Evolutionary conservation across 2,888 invertebrate species (phyloP).

Genomic region (Phortica magna): DNA sequence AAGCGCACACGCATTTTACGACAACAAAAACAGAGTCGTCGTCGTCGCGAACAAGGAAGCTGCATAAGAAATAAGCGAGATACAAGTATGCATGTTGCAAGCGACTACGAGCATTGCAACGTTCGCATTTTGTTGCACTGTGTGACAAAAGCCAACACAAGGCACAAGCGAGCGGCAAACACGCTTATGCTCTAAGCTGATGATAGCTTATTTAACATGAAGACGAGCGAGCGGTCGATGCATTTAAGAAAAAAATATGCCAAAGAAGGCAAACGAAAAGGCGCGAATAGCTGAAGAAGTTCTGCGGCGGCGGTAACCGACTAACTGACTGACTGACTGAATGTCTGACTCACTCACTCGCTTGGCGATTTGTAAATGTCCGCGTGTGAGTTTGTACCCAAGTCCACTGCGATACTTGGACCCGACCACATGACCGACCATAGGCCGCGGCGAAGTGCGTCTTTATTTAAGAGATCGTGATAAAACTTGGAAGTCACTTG

Average conservation of each 20-base stretch:
- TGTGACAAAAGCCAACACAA: constrained; percentile 58
- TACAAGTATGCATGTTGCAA: constrained; percentile 9
- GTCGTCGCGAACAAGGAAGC: constrained; percentile 28
- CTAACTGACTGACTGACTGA: background rate
- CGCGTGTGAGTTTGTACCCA: constrained; percentile 50
- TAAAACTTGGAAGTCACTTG: constrained; percentile 77
- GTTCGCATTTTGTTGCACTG: constrained; percentile 43
- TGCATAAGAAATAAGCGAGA: constrained; percentile 33
- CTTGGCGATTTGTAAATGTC: constrained; percentile 17
- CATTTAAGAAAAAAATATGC: background rate
- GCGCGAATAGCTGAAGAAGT: constrained; percentile 38
- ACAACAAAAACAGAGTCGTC: no score
- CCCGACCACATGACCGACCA: background rate
- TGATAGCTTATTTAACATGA: constrained; percentile 76
- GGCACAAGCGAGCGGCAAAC: constrained; percentile 19
- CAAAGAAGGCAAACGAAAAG: constrained; percentile 17
- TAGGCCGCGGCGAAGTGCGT: constrained; percentile 57
- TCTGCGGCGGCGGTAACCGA: background rate
- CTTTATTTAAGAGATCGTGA: constrained; percentile 77
- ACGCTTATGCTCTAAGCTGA: constrained; percentile 49
- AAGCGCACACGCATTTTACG: constrained; percentile 73
- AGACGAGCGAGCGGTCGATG: constrained; percentile 47
- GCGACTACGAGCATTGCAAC: background rate
- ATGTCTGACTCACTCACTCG: background rate
- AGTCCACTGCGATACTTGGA: constrained; percentile 5